phyloP scores from a whole-genome alignment of 2,113 vertebrate genomes.

The Struthio camelus region DNA sequence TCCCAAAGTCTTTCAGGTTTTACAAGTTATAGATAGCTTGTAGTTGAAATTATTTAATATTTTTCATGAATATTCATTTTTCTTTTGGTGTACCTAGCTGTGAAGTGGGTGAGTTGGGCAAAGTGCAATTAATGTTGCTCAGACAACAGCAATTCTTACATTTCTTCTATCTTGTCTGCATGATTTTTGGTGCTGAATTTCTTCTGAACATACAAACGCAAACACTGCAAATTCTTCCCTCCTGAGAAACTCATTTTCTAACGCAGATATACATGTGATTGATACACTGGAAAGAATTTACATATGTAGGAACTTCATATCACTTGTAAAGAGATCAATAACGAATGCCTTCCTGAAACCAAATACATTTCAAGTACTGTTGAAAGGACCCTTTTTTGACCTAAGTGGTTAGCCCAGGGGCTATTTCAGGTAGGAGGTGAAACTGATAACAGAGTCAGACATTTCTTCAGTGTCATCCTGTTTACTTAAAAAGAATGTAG shows the following conservation, averaged over 20 bases:
- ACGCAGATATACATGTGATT: not conserved
- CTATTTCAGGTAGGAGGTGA: not conserved
- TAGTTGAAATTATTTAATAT: not conserved
- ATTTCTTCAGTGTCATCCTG: not conserved
- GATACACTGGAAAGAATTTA: not conserved
- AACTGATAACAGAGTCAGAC: not conserved
- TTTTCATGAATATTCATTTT: slow-evolving; percentile 22
- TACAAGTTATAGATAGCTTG: not conserved
- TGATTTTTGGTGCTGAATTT: not conserved
- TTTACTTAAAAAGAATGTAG: not conserved
- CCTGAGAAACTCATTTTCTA: not conserved
- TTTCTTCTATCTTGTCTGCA: not conserved
- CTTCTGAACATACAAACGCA: not conserved
- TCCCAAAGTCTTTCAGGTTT: not conserved
- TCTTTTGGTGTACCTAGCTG: not conserved
- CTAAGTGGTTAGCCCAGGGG: not conserved
- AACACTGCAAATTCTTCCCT: not conserved
- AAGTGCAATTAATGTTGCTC: not conserved
- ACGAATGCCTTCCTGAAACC: not conserved
- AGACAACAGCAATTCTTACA: not conserved
- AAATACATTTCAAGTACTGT: not conserved
- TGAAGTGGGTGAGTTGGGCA: not conserved
- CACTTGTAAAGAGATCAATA: not conserved
- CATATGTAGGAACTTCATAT: not conserved
- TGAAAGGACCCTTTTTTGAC: not conserved